Base-by-base conservation (phyloP, 2,113 vertebrate species). In the Chlamydotis undulata region DNA sequence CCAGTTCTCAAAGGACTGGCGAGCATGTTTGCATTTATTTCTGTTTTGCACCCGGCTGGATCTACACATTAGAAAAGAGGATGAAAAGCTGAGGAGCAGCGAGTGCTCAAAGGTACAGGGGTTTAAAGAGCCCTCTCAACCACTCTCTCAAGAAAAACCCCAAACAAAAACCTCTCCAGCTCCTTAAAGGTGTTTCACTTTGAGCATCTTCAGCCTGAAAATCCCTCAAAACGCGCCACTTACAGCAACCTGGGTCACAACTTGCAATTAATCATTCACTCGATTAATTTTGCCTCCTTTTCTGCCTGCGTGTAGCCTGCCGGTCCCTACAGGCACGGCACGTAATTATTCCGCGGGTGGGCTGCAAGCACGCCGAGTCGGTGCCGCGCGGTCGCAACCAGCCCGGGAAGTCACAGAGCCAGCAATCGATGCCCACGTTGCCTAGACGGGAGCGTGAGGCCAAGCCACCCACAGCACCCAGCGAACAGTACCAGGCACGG, bases 181-280 rank as follows among this genome's bases (percentile, higher is more conserved):
- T 64, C 82, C 87, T 77, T 33, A 47, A 52, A 77, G 69, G 33
- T 31, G 10, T 75, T 87, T 91, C 39, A 80, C 14, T 1, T 25
- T 1, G 71, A 91, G 71, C 82, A 56, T 77, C 95, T 85, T 70
- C 87, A 86, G 57, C 77, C 69, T 79, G 87, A 84, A 87, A 73
- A 82, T 23, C 59, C 74, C 67, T 87, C 86, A 31, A 65, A 63
- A 82, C 47, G 37, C 49, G 75, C 65, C 82, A 47, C 68, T 89
- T 41, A 35, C n/a, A 69, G 71, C 56, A 91, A 83, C 52, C 47
- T 2, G 7, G 87, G 57, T 52, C 63, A 70, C 78, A 53, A 41
- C 45, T 82, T 31, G 71, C 82, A 74, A 88, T 95, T 92, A 81
- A 83, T 90, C 90, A 71, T 74, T 86, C 87, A 24, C 75, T 96